A percentile compares a stretch with the other conserved stretches of the same genome.
Evolutionary conservation across 2,113 vertebrate genomes (phyloP).

Genomic region (Castor canadensis): DNA sequence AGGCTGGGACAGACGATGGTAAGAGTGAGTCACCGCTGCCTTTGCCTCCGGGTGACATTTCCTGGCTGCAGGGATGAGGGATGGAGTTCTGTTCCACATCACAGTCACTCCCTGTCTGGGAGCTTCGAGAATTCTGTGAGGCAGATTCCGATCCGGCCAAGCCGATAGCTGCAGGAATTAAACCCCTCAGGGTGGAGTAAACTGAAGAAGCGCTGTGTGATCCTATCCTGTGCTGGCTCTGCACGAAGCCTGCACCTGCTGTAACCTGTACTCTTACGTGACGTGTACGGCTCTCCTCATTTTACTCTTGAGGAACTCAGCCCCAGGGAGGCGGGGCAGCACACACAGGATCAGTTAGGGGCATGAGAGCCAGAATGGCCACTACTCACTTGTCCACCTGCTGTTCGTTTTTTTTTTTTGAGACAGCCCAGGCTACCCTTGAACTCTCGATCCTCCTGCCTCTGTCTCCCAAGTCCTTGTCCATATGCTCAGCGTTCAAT

Average conservation of each 20-base stretch:
- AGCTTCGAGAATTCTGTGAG: accelerated
- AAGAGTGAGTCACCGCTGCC: background rate
- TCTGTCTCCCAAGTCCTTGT: background rate
- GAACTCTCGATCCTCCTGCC: background rate
- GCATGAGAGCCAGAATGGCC: background rate
- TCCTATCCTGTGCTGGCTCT: accelerated
- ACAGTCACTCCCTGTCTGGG: background rate
- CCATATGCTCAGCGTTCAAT: accelerated
- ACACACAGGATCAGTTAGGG: background rate
- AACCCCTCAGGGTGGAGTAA: accelerated
- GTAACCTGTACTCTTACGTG: background rate
- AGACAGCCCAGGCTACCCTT: background rate
- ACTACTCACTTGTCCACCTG: too few relatives aligned
- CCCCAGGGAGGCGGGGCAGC: background rate
- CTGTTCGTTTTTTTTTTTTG: background rate
- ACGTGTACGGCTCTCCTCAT: accelerated
- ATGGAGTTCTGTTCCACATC: background rate
- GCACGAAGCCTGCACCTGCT: too few relatives aligned
- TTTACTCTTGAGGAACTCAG: background rate
- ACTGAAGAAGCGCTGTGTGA: accelerated
- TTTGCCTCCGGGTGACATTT: background rate
- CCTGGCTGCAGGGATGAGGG: accelerated
- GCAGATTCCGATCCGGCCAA: background rate
- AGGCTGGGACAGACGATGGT: accelerated
- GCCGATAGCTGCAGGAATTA: background rate